phyloP scores from a whole-genome alignment of 2,888 invertebrate species.

The Emmelina monodactyla region DNA sequence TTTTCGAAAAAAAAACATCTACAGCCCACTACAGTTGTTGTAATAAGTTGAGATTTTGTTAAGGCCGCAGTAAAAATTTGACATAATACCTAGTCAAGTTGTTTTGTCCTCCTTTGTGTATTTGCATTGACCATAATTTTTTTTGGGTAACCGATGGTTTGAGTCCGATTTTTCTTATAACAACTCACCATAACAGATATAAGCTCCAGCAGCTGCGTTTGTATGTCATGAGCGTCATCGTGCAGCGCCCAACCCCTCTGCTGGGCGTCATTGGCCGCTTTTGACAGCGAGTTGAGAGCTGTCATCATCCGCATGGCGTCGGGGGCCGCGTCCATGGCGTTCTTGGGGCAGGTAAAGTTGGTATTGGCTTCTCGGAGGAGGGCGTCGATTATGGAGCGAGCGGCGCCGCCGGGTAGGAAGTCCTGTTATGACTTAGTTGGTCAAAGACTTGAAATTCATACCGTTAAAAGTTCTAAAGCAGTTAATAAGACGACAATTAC shows the following conservation, averaged over 20 bases:
- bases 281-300: conserved; percentile 83
- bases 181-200: conserved; percentile 79
- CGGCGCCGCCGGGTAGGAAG: conserved; percentile 54
- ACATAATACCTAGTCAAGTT: too few species aligned
- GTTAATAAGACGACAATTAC: too few species aligned
- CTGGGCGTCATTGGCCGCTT: conserved; percentile 93
- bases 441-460: too few species aligned
- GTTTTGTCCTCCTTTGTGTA: too few species aligned
- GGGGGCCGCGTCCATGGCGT: conserved; percentile 80
- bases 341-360: conserved; percentile 60
- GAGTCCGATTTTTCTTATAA: background rate
- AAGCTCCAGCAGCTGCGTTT: conserved; percentile 82
- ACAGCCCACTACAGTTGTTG: too few species aligned
- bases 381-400: conserved; percentile 54
- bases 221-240: conserved; percentile 90
- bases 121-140: too few species aligned
- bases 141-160: too few species aligned
- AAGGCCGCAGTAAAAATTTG: too few species aligned
- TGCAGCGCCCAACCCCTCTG: conserved; percentile 95
- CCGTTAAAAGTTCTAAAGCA: too few species aligned
- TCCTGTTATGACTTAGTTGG: too few species aligned
- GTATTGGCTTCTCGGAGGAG: conserved; percentile 53
- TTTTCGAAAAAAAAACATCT: too few species aligned
- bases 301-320: conserved; percentile 85
- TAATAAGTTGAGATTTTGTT: too few species aligned